Evolutionary conservation across 2,888 invertebrate genomes (phyloP).

Genomic region (Deroplatys truncata): DNA sequence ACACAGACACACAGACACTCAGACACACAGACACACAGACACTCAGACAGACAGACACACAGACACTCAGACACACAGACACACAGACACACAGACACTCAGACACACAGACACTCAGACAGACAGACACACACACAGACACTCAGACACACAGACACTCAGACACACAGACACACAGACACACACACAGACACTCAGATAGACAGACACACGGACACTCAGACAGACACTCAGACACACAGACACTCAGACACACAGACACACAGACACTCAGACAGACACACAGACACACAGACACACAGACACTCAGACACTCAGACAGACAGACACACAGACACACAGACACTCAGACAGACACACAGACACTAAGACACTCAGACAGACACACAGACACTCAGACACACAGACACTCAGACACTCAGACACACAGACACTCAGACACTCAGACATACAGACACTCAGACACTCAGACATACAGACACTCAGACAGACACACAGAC

Average conservation of each 20-base stretch:
- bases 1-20: neutral
- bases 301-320: neutral
- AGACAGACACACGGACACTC: too few relatives aligned
- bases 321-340: neutral
- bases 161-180: neutral
- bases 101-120: neutral
- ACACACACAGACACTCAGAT: too few relatives aligned
- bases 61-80: neutral
- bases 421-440: neutral
- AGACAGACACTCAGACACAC: neutral
- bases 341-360: neutral
- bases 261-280: neutral
- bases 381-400: neutral
- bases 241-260: neutral
- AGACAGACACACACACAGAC: neutral
- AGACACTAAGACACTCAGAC: too few relatives aligned
- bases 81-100: neutral
- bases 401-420: neutral
- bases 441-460: neutral
- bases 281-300: neutral
- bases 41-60: neutral
- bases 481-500: neutral
- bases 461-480: neutral
- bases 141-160: neutral
- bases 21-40: neutral